Evolutionary conservation across 2,113 vertebrate genomes (phyloP).

Genomic region (Bubo blakistoni): DNA sequence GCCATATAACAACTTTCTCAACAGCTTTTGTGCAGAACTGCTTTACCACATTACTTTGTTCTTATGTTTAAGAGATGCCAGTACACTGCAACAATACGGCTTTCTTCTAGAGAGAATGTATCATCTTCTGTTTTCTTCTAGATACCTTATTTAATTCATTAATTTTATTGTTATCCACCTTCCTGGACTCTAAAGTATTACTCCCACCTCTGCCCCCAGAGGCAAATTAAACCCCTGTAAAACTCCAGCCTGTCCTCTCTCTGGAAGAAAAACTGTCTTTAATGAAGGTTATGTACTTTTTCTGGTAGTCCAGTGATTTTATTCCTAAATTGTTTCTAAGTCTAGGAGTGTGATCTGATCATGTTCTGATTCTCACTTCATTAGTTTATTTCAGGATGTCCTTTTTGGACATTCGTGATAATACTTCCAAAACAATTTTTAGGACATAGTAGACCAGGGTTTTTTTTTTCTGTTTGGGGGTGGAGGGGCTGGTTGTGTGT

Average conservation of each 20-base stretch:
- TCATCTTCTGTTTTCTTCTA: neutral
- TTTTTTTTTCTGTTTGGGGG: neutral
- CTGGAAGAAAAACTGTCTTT: neutral
- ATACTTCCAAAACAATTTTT: neutral
- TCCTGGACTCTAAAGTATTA: neutral
- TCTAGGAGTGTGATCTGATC: neutral
- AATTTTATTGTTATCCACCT: neutral
- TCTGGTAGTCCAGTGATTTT: neutral
- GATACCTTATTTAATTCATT: neutral
- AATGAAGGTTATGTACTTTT: neutral
- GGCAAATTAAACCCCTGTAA: neutral
- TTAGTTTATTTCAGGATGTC: neutral
- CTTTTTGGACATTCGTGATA: neutral
- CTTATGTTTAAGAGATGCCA: neutral
- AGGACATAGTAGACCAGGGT: neutral
- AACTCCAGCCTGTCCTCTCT: neutral
- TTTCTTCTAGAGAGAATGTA: neutral
- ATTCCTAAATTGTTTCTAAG: neutral
- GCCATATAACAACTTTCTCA: neutral
- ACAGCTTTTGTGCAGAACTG: neutral
- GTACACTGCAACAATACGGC: neutral
- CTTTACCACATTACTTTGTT: neutral
- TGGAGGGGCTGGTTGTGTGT: neutral
- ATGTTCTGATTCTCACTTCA: neutral
- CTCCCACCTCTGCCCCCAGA: neutral